Evolutionary conservation across 2,888 invertebrate species (phyloP).

Genomic region (Fragum whitleyi): DNA sequence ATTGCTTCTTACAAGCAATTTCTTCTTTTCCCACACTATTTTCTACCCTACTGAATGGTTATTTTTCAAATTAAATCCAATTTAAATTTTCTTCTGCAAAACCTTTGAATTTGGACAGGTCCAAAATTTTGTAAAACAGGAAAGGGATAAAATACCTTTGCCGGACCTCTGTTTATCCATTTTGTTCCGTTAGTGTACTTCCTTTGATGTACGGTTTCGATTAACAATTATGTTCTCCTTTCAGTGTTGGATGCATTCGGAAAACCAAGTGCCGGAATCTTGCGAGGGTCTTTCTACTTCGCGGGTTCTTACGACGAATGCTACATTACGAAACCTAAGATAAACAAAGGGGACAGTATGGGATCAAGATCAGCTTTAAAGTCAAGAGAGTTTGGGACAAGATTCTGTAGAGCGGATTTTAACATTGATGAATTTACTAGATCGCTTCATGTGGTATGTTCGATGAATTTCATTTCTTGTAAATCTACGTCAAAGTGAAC

Average conservation of each 20-base stretch:
- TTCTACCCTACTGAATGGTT: too few species aligned
- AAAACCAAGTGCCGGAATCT: slow-evolving; percentile 65
- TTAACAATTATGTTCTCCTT: slow-evolving; percentile 12
- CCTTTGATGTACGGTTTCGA: too few species aligned
- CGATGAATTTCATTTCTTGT: not conserved
- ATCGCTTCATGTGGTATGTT: slow-evolving; percentile 55
- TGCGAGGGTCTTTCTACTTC: slow-evolving; percentile 66
- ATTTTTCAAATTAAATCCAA: too few species aligned
- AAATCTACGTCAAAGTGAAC: too few species aligned
- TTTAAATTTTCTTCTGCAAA: too few species aligned
- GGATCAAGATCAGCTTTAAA: slow-evolving; percentile 32
- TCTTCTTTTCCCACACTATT: too few species aligned
- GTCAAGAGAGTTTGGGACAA: slow-evolving; percentile 56
- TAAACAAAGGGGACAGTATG: slow-evolving; percentile 37
- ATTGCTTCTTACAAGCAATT: too few species aligned
- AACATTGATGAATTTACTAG: slow-evolving; percentile 37
- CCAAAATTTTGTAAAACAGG: too few species aligned
- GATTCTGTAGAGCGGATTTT: slow-evolving; percentile 57
- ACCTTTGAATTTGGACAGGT: too few species aligned
- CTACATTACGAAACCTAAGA: slow-evolving; percentile 43
- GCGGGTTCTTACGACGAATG: slow-evolving; percentile 72
- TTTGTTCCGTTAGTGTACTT: too few species aligned
- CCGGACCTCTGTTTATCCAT: too few species aligned
- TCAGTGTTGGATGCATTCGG: slow-evolving; percentile 74
- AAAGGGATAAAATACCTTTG: too few species aligned